Base-by-base conservation (phyloP, 2,113 vertebrate genomes). In the Natator depressus region DNA sequence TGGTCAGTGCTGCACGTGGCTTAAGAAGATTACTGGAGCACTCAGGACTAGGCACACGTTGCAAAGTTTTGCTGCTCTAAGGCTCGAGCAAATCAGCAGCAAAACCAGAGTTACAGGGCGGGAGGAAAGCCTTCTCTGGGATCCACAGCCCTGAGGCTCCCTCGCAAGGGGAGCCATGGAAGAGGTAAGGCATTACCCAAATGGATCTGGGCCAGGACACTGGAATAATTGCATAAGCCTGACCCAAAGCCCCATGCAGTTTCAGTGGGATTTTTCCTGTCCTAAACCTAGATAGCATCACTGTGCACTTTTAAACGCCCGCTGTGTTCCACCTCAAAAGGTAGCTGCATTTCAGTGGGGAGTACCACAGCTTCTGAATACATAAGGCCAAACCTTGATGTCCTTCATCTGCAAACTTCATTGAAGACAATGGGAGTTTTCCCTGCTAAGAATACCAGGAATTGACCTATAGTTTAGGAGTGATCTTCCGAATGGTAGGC, bases 11-110 rank as follows among this genome's bases (percentile, higher is more conserved):
- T 85, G 82, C 82, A n/a, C 27, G 29, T n/a, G 78, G 75, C 47
- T 85, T 90, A 90, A 90, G 82, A 59, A 80, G 82, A 90, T 90
- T 85, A 90, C 47, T 59, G 47, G 82, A 12, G 54, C 82, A 84
- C 75, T 90, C 47, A 53, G 82, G 55, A 90, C 82, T 54, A 47
- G 24, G 82, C 89, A 79, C 54, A 90, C 8, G 89, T 38, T 35
- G 72, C 54, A 65, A 85, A 90, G 82, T 79, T 47, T n/a, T 57
- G 46, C n/a, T 25, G 49, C 55, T 81, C 55, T 49, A 3, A 4
- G 14, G 35, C 51, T 93, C 78, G 8, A 86, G 78, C 50, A 50
- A 51, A 80, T 27, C 46, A 24, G 7, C 20, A 62, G 76, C 20
- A 72, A 50, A 25, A 19, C 2, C 5, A 6, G 35, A 46, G 16